A percentile compares a stretch with the other conserved stretches of the same genome.
Conservation (phyloP, 1,140 invertebrate genomes). For the Mactra quadrangularis region DNA sequence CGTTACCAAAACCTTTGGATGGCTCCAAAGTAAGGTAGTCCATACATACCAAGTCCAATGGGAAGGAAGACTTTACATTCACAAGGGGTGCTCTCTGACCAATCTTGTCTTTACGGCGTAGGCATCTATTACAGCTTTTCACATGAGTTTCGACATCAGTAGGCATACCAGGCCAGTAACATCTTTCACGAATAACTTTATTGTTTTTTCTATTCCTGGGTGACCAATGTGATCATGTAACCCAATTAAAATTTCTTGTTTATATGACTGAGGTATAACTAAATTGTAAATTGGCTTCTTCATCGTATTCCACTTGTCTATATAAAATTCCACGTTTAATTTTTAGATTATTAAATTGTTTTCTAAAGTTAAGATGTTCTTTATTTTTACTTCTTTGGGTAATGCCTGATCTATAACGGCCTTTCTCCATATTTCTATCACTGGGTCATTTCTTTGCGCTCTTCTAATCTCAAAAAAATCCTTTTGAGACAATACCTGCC, state of each 20-base stretch:
- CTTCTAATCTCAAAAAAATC: conserved; percentile 1
- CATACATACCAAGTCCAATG: conserved; percentile 47
- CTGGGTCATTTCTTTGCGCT: background rate
- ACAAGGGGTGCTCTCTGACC: conserved; percentile 20
- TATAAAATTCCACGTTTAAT: conserved; percentile 45
- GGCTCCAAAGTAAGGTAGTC: too few relatives aligned
- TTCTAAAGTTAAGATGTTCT: conserved; percentile 23
- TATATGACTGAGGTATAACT: conserved; percentile 2
- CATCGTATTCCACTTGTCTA: background rate
- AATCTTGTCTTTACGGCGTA: too few relatives aligned
- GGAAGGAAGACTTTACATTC: conserved; percentile 43
- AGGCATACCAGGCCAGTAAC: conserved; percentile 12
- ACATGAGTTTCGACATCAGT: conserved; percentile 16
- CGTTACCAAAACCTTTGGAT: conserved; percentile 38
- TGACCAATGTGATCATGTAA: too few relatives aligned
- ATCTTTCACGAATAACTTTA: too few relatives aligned
- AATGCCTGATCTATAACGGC: conserved; percentile 5
- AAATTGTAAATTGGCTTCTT: conserved; percentile 6
- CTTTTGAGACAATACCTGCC: background rate
- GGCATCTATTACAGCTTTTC: too few relatives aligned
- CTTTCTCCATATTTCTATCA: conserved; percentile 12
- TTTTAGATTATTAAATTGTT: conserved; percentile 35
- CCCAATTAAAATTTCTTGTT: conserved; percentile 10
- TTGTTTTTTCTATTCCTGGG: too few relatives aligned
- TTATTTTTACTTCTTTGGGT: background rate